Evolutionary conservation across 2,888 invertebrate genomes (phyloP).

Genomic region (Synergus umbraculus): DNA sequence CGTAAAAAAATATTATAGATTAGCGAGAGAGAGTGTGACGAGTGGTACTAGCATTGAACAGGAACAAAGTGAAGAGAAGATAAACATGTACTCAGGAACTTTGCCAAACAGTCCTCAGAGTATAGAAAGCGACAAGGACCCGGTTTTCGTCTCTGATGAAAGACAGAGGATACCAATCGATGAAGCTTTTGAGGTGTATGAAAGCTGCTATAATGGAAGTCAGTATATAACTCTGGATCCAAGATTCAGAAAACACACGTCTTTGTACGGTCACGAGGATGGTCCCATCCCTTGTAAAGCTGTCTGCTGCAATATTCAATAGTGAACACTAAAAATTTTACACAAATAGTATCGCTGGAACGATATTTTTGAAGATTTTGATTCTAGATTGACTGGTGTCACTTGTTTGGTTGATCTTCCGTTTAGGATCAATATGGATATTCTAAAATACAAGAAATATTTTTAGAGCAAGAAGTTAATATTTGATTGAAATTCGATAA

Average conservation of each 20-base stretch:
- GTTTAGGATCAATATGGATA: too few relatives aligned
- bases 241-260: conserved; percentile 48
- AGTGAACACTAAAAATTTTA: conserved; percentile 51
- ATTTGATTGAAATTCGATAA: too few relatives aligned
- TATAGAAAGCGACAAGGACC: conserved; percentile 61
- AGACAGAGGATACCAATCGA: conserved; percentile 66
- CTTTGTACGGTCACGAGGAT: conserved; percentile 52
- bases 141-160: conserved; percentile 60
- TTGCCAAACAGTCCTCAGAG: conserved; percentile 64
- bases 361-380: conserved; percentile 17
- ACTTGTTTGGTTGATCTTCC: background rate
- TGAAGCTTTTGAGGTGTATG: conserved; percentile 74
- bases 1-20: conserved; percentile 72
- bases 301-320: conserved; percentile 74
- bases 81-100: conserved; percentile 39
- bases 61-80: conserved; percentile 50
- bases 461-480: too few relatives aligned
- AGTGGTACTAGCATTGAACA: conserved; percentile 62
- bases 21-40: conserved; percentile 65
- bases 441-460: too few relatives aligned
- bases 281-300: conserved; percentile 69
- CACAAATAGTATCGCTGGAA: conserved; percentile 8
- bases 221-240: conserved; percentile 46
- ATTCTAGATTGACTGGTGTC: background rate
- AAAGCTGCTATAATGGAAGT: conserved; percentile 68